A percentile compares a stretch with the other conserved stretches of the same genome.
These are phyloP conservation scores for Passer domesticus DNA, from an alignment of 2,113 vertebrate genomes.

Conservation along the genomic window DNA sequence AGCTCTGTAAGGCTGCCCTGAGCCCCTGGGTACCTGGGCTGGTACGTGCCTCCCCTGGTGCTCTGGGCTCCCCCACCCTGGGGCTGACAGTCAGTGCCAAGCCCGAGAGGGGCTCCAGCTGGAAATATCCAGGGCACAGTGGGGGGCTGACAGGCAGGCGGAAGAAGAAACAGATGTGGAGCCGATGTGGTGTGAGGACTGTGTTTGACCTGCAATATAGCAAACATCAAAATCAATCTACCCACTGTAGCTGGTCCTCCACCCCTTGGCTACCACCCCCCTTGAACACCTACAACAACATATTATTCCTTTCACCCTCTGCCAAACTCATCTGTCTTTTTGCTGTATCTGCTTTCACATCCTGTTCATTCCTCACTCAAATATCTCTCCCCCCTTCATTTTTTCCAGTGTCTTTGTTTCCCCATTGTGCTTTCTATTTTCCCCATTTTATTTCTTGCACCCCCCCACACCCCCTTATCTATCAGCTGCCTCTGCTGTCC, in stretches of 20 bases:
- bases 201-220: conserved; percentile 59
- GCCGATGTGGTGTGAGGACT: conserved; percentile 12
- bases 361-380: neutral
- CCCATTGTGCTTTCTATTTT: neutral
- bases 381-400: neutral
- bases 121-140: conserved; percentile 20
- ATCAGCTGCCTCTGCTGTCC: neutral
- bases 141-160: conserved; percentile 8
- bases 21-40: accelerated
- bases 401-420: neutral
- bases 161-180: conserved; percentile 55
- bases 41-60: neutral
- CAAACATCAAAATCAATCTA: conserved; percentile 64
- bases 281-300: neutral
- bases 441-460: neutral
- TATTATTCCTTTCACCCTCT: neutral
- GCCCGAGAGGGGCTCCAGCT: neutral
- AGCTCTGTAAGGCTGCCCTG: neutral
- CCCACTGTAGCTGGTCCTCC: conserved; percentile 11
- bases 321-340: neutral
- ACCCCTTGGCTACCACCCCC: neutral
- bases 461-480: neutral
- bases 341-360: conserved; percentile 2
- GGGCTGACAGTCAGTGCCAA: neutral
- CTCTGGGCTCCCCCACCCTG: neutral